Base-by-base conservation (phyloP, 2,888 invertebrate species). In the Melanostoma mellinum region DNA sequence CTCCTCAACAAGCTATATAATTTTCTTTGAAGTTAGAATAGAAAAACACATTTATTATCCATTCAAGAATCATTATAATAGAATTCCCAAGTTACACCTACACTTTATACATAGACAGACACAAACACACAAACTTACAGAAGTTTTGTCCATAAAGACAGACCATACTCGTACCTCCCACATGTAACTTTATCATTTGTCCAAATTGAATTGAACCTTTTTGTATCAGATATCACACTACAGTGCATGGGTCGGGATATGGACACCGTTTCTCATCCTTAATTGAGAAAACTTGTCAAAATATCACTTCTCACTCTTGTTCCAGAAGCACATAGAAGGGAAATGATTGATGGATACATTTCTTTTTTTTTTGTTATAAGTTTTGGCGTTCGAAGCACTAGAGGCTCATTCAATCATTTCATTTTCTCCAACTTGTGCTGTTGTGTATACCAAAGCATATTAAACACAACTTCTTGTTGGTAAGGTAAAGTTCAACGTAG, bases 61-160 rank as follows among this genome's bases (percentile, higher is more conserved):
- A 84, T 84, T 84, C 74, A 79, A 74, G 74, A 65, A 74, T 84
- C 84, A 84, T 84, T 84, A 84, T 71, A 79, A 79, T 67, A 74
- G 74, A 79, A 61, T 55, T 48, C 6, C 63, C 52, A n/a, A 68
- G 50, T 48, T 53, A 44, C 69, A 71, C 61, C 61, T 68, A 32
- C 48, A 52, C 5, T 58, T 50, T 20, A 55, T 38, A 32, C 6
- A 4, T 9, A 1, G 8, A 8, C 35, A 36, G 42, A 38, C 30
- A 46, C 44, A 80, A 56, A 61, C 60, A 44, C 53, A 9, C 38
- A 30, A 10, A 40, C n/a, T 60, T 52, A n/a, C 10, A 8, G 48
- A 36, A 9, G 4, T 42, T 46, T 42, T 44, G 40, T 42, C 74
- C 40, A 20, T 20, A 20, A 20, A 20, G 20, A 20, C 20, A 20